Percentiles rank a stretch among this genome's conserved stretches.
phyloP scores from a whole-genome alignment of 2,888 invertebrate species.

The Colletes collaris region DNA sequence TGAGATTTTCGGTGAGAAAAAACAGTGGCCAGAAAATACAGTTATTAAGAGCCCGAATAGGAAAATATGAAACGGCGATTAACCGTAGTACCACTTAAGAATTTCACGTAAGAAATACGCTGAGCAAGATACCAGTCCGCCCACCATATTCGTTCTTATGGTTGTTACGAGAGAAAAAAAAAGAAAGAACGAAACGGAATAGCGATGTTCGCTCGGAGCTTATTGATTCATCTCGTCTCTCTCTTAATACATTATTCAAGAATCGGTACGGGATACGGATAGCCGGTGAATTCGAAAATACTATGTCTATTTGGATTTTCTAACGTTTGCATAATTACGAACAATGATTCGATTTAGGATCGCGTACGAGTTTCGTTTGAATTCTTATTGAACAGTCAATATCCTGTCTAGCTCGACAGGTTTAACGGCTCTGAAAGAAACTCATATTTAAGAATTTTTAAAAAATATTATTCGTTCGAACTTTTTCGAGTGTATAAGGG shows the following conservation, averaged over 20 bases:
- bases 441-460: too few species aligned
- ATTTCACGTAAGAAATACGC: conserved; percentile 57
- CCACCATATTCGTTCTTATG: conserved; percentile 55
- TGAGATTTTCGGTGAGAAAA: conserved; percentile 13
- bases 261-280: conserved; percentile 44
- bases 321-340: conserved; percentile 40
- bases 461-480: too few species aligned
- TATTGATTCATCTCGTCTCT: conserved; percentile 65
- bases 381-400: too few species aligned
- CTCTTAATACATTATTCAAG: conserved; percentile 63
- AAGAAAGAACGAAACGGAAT: conserved; percentile 23
- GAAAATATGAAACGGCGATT: conserved; percentile 41
- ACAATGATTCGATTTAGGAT: conserved; percentile 9
- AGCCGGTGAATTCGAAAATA: conserved; percentile 41
- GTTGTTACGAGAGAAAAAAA: conserved; percentile 23
- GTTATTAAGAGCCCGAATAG: conserved; percentile 30
- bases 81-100: conserved; percentile 54
- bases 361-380: background rate
- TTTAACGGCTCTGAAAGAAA: too few species aligned
- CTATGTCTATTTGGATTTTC: conserved; percentile 21
- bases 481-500: too few species aligned
- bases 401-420: too few species aligned
- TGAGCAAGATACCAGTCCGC: conserved; percentile 63
- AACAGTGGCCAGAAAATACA: conserved; percentile 23
- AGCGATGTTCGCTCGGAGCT: conserved; percentile 47